Percentiles rank a stretch among this genome's conserved stretches.
phyloP scores from a whole-genome alignment of 1,140 invertebrate species.

The Eriocheir sinensis region DNA sequence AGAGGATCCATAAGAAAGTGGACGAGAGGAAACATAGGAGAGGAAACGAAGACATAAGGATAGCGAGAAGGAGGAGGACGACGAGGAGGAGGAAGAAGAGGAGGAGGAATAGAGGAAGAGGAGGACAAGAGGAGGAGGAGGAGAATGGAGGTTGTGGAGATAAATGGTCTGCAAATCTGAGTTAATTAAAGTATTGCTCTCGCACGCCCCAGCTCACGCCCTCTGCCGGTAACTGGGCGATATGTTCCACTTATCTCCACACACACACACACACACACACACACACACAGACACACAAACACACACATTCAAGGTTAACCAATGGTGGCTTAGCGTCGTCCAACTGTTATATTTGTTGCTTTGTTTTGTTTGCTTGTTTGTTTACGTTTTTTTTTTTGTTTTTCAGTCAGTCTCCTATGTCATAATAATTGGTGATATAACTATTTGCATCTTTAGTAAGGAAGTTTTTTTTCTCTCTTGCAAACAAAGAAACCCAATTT shows the following conservation, averaged over 20 bases:
- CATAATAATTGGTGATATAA: too few relatives aligned
- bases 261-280: not conserved
- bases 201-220: not conserved
- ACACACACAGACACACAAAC: constrained; percentile 3
- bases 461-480: too few relatives aligned
- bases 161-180: not conserved
- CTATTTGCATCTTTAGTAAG: too few relatives aligned
- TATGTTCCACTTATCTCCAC: not conserved
- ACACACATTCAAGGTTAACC: too few relatives aligned
- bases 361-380: too few relatives aligned
- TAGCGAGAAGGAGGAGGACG: not conserved
- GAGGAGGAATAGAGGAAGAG: not conserved
- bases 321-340: too few relatives aligned
- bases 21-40: not conserved
- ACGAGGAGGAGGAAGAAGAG: not conserved
- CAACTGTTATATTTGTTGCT: too few relatives aligned
- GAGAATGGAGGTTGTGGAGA: too few relatives aligned
- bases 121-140: not conserved
- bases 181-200: constrained; percentile 15
- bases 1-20: not conserved
- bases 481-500: too few relatives aligned
- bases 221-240: not conserved
- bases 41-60: not conserved
- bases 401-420: too few relatives aligned
- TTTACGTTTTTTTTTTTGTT: too few relatives aligned